Conservation (phyloP, 2,888 invertebrate genomes). For the Tipula lateralis region DNA sequence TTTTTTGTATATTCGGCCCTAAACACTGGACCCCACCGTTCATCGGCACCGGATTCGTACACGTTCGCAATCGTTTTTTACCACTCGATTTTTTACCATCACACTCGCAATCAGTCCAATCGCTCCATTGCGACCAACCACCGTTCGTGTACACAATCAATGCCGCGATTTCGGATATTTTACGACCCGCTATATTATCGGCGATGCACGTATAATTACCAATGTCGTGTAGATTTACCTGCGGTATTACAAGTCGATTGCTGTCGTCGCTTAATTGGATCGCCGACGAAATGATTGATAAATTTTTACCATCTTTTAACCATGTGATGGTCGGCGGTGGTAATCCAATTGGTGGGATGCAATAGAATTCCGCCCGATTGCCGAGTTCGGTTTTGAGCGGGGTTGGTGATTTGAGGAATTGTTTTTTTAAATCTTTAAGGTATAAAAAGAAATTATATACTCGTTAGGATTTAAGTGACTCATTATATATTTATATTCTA, state of each 20-base stretch:
- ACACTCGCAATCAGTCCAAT: slow-evolving; percentile 79
- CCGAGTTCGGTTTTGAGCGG: slow-evolving; percentile 76
- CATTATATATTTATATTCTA: slow-evolving; percentile 42
- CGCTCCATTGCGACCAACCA: slow-evolving; percentile 79
- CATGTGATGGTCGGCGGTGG: slow-evolving; percentile 84
- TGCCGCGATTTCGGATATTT: slow-evolving; percentile 67
- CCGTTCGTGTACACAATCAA: slow-evolving; percentile 51
- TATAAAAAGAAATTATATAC: not conserved
- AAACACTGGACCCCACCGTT: slow-evolving; percentile 79
- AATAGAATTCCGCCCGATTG: slow-evolving; percentile 77
- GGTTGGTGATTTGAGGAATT: slow-evolving; percentile 79
- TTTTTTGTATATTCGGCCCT: slow-evolving; percentile 71
- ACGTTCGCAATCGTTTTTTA: slow-evolving; percentile 70
- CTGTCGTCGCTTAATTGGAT: slow-evolving; percentile 52
- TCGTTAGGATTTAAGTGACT: too few relatives aligned
- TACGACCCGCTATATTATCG: slow-evolving; percentile 83
- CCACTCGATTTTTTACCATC: slow-evolving; percentile 64
- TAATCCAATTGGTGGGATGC: slow-evolving; percentile 82
- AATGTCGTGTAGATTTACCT: slow-evolving; percentile 79
- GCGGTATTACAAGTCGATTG: slow-evolving; percentile 66
- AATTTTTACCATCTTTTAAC: slow-evolving; percentile 64
- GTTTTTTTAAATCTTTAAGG: slow-evolving; percentile 78
- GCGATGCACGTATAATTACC: slow-evolving; percentile 96
- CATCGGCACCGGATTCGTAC: slow-evolving; percentile 77
- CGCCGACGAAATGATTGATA: not conserved